phyloP scores from a whole-genome alignment of 2,888 invertebrate species.

The Philopedon plagiatum region DNA sequence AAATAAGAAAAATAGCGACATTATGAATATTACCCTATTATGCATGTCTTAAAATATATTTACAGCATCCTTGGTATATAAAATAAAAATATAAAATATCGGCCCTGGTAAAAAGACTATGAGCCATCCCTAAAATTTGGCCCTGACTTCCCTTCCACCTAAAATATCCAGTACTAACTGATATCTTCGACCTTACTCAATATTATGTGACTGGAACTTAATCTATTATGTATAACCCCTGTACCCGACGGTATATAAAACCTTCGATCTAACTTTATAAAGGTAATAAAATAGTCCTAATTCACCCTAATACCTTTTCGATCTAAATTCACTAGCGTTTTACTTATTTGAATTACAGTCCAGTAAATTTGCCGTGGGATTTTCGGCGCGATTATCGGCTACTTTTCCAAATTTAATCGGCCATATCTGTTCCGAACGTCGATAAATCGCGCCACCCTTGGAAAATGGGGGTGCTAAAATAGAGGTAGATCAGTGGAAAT shows the following conservation, averaged over 20 bases:
- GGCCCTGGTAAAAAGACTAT: too few relatives aligned
- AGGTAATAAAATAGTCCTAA: conserved; percentile 22
- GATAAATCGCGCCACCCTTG: conserved; percentile 33
- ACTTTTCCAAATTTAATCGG: conserved; percentile 46
- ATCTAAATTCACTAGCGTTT: conserved; percentile 39
- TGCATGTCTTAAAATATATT: too few relatives aligned
- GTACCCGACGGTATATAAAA: neutral
- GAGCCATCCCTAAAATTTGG: too few relatives aligned
- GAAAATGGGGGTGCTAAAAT: conserved; percentile 31
- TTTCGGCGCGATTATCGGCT: conserved; percentile 45
- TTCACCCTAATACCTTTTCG: conserved; percentile 20
- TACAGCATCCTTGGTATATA: too few relatives aligned
- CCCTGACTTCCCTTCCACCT: too few relatives aligned
- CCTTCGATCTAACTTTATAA: conserved; percentile 10
- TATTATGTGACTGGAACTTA: too few relatives aligned
- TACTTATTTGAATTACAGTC: conserved; percentile 45
- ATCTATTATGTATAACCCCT: neutral
- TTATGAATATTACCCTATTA: too few relatives aligned
- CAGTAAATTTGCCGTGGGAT: conserved; percentile 34
- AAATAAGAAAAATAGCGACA: too few relatives aligned
- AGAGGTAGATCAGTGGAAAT: conserved; percentile 40
- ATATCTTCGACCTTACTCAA: too few relatives aligned
- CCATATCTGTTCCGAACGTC: conserved; percentile 39
- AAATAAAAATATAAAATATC: too few relatives aligned
- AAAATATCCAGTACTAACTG: too few relatives aligned